Evolutionary conservation across 2,888 invertebrate genomes (phyloP).

Genomic region (Pterobdella sp.): DNA sequence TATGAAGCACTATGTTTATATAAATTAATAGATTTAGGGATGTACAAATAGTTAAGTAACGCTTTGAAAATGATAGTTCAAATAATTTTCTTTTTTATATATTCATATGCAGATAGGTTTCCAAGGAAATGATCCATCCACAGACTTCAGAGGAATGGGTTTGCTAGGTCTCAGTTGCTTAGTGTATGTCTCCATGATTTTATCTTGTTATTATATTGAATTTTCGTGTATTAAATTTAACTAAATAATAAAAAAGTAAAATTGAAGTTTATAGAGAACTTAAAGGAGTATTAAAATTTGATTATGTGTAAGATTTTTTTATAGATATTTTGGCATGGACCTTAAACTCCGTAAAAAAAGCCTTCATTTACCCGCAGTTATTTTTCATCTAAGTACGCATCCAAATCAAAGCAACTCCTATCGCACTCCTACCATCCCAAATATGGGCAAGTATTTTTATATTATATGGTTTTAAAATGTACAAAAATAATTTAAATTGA

Average conservation of each 20-base stretch:
- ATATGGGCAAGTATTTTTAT: too few relatives aligned
- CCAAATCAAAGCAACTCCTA: slow-evolving; percentile 71
- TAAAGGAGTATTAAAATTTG: too few relatives aligned
- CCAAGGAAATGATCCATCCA: slow-evolving; percentile 94
- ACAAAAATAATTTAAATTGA: too few relatives aligned
- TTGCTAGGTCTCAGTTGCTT: slow-evolving; percentile 84
- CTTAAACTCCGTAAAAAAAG: too few relatives aligned
- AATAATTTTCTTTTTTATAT: too few relatives aligned
- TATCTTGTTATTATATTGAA: background rate
- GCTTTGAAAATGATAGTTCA: too few relatives aligned
- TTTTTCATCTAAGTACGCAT: slow-evolving; percentile 72
- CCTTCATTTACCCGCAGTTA: slow-evolving; percentile 44
- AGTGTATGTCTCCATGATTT: slow-evolving; percentile 54
- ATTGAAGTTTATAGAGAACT: background rate
- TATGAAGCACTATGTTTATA: too few relatives aligned
- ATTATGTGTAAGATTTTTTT: too few relatives aligned
- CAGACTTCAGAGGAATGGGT: slow-evolving; percentile 97
- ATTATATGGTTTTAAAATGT: too few relatives aligned
- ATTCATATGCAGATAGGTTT: slow-evolving; percentile 90
- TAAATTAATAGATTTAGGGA: too few relatives aligned
- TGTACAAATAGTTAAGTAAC: too few relatives aligned
- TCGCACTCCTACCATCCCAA: slow-evolving; percentile 79
- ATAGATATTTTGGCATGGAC: too few relatives aligned
- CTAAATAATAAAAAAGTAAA: background rate
- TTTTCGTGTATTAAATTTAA: background rate